Base-by-base conservation (phyloP, 2,888 invertebrate genomes). In the Mesoligia furuncula region DNA sequence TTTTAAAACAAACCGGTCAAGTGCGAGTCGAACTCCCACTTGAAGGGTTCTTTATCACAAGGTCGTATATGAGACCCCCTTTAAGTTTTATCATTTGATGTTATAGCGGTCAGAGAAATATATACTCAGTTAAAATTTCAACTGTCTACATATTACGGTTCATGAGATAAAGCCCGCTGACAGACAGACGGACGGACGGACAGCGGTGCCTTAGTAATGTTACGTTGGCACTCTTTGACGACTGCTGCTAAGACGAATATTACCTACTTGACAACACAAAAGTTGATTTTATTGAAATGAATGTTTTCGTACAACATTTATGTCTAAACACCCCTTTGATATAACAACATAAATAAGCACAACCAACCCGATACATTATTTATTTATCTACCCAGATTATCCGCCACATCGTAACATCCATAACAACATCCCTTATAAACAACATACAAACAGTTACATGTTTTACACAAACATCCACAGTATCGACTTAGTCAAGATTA, bases 401-500 rank as follows among this genome's bases (percentile, higher is more conserved):
- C 80, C 80, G 2, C 65, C 73, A 66, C 75, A 79, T 75, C 67
- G 62, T 67, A 70, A 76, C 79, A 79, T 83, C 71, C 61, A 84
- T 62, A 80, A 83, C 76, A 64, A 42, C n/a, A 77, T 68, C 82
- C 86, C 65, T 45, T 73, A 87, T 80, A 87, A 84, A 87, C 86
- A 86, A 81, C 79, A 88, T 78, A 48, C 24, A 66, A 81, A 80
- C 77, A 78, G 84, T 81, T 83, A 86, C 88, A 86, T 83, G 86
- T 88, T 82, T 80, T 86, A 86, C 77, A 85, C 83, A 88, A 85
- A 87, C 85, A 88, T 84, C 65, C 77, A 75, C 79, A 77, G 75
- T 85, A 90, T 89, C 85, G 85, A 83, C 84, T 89, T 83, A 80
- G 87, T 85, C 75, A 73, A 86, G 83, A 90, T 91, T 91, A 90